Conservation (phyloP, 2,888 invertebrate species). For the Drosophila maculinotata region DNA sequence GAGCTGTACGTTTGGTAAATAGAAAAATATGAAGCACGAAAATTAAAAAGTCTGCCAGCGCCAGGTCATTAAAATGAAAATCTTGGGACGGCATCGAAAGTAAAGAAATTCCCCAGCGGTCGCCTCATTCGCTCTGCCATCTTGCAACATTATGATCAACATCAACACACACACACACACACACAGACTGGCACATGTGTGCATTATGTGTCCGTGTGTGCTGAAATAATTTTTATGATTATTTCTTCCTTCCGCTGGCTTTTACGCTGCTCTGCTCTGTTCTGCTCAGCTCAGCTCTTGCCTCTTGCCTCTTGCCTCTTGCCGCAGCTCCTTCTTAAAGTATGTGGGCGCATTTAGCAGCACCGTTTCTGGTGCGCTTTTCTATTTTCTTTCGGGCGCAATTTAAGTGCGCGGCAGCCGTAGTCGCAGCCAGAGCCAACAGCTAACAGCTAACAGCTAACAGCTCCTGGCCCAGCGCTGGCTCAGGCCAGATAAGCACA, state of each 20-base stretch:
- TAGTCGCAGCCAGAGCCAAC: constrained; percentile 13
- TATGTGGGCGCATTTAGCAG: constrained; percentile 67
- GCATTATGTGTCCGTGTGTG: constrained; percentile 40
- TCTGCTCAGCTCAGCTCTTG: constrained; percentile 46
- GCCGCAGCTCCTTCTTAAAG: constrained; percentile 59
- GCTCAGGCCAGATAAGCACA: constrained; percentile 70
- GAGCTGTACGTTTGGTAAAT: constrained; percentile 41
- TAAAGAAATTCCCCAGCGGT: constrained; percentile 64
- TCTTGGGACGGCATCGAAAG: constrained; percentile 65
- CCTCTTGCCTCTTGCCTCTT: too few species aligned
- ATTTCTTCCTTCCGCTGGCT: constrained; percentile 83
- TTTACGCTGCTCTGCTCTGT: constrained; percentile 52
- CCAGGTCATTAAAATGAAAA: constrained; percentile 68
- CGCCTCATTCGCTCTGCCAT: constrained; percentile 53
- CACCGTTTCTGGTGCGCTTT: constrained; percentile 60
- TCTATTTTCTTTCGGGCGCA: constrained; percentile 63
- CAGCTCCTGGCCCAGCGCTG: constrained; percentile 34
- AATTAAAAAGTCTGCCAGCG: constrained; percentile 73
- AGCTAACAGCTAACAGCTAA: constrained; percentile 11
- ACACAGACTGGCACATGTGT: constrained; percentile 21
- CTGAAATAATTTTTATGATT: constrained; percentile 84
- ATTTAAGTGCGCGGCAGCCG: constrained; percentile 61
- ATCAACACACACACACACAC: constrained; percentile 27
- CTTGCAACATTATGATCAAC: constrained; percentile 79
- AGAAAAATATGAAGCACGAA: constrained; percentile 73